Conservation (phyloP, 1,140 invertebrate species). For the fruit fly (Drosophila melanogaster) region Release_6_plus_ISO1_MT NT_033777.3:14587501-14588000, state of each 20-base stretch:
- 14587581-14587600: conserved; percentile 49
- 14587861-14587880: no score
- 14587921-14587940: not conserved
- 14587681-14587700: conserved; percentile 17
- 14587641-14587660: conserved; percentile 44
- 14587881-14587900: not conserved
- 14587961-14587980: not conserved
- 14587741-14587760: conserved; percentile 24
- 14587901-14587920: not conserved
- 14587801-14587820: conserved; percentile 23
- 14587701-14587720: conserved; percentile 73
- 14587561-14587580: conserved; percentile 48
- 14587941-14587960: not conserved
- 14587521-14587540: conserved; percentile 66
- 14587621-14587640: conserved; percentile 65
- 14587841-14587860: not conserved
- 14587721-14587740: conserved; percentile 66
- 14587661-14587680: conserved; percentile 5
- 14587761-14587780: conserved; percentile 48
- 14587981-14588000: not conserved
- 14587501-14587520: conserved; percentile 63
- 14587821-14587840: conserved; percentile 1
- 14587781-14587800: conserved; percentile 49
- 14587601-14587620: conserved; percentile 44
- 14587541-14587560: conserved; percentile 43